Evolutionary conservation across 2,888 invertebrate genomes (phyloP).

Genomic region (Trypoxylon attenuatum): DNA sequence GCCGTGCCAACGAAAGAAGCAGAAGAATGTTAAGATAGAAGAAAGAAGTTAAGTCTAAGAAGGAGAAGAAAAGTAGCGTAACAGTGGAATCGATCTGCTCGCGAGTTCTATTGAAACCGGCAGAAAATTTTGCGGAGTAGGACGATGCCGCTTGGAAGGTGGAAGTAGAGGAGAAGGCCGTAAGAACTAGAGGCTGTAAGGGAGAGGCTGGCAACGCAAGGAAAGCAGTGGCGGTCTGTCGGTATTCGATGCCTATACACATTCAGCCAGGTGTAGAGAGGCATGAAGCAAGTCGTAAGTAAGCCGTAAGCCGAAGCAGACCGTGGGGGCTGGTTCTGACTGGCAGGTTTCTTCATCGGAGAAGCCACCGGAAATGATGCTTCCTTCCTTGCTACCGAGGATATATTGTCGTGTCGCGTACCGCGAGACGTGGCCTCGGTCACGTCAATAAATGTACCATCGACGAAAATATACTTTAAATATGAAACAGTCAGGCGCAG

Average conservation of each 20-base stretch:
- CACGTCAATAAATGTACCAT: slow-evolving; percentile 64
- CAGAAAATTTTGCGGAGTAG: slow-evolving; percentile 42
- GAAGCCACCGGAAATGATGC: slow-evolving; percentile 74
- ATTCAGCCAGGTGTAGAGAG: slow-evolving; percentile 64
- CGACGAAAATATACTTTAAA: slow-evolving; percentile 71
- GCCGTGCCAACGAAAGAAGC: background rate
- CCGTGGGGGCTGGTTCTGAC: slow-evolving; percentile 65
- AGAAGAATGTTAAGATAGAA: background rate
- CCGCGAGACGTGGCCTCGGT: slow-evolving; percentile 33
- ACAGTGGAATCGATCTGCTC: slow-evolving; percentile 49
- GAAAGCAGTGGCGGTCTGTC: slow-evolving; percentile 37
- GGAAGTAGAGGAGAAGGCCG: slow-evolving; percentile 13
- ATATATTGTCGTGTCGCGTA: slow-evolving; percentile 61
- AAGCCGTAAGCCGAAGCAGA: slow-evolving; percentile 61
- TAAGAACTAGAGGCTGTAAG: background rate
- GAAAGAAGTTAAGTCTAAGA: slow-evolving; percentile 7
- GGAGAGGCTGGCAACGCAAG: slow-evolving; percentile 7
- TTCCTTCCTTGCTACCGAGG: slow-evolving; percentile 52
- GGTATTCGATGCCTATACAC: slow-evolving; percentile 61
- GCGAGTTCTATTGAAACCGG: slow-evolving; percentile 47
- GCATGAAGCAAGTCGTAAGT: slow-evolving; percentile 65
- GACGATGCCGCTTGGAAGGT: background rate
- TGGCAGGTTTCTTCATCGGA: slow-evolving; percentile 73
- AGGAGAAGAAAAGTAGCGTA: slow-evolving; percentile 7
- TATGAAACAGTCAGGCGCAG: slow-evolving; percentile 73